phyloP scores from a whole-genome alignment of 2,888 invertebrate species.

The Ceratothoa steindachneri region DNA sequence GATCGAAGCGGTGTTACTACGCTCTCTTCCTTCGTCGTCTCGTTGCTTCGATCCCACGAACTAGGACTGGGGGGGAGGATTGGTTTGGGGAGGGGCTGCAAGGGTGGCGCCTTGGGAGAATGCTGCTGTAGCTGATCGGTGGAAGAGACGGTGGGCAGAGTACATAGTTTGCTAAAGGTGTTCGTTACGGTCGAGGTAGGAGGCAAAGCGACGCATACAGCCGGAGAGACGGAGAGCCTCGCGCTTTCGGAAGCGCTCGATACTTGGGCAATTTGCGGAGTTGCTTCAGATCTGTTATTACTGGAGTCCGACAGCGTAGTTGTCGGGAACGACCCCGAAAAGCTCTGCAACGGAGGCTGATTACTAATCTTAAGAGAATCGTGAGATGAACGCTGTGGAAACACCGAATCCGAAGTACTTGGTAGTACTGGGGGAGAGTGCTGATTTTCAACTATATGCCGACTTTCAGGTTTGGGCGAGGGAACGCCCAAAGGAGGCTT shows the following conservation, averaged over 20 bases:
- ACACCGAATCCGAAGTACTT: not conserved
- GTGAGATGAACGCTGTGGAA: not conserved
- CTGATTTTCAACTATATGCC: not conserved
- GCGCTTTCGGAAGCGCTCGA: not conserved
- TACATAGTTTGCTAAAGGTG: not conserved
- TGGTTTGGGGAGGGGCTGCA: not conserved
- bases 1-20: not conserved
- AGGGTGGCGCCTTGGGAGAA: too few species aligned
- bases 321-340: not conserved
- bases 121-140: too few species aligned
- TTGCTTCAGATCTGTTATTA: not conserved
- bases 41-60: not conserved
- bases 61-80: not conserved
- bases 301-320: not conserved
- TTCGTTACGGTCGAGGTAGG: not conserved
- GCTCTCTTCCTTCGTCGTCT: not conserved
- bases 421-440: not conserved
- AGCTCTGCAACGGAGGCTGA: too few species aligned
- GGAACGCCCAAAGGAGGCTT: not conserved
- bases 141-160: not conserved
- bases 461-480: not conserved
- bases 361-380: not conserved
- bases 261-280: not conserved
- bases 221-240: not conserved
- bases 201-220: not conserved